These are phyloP conservation scores for Aphaenogaster ashmeadi DNA, from an alignment of 1,140 invertebrate genomes.

Conservation along the genomic window DNA sequence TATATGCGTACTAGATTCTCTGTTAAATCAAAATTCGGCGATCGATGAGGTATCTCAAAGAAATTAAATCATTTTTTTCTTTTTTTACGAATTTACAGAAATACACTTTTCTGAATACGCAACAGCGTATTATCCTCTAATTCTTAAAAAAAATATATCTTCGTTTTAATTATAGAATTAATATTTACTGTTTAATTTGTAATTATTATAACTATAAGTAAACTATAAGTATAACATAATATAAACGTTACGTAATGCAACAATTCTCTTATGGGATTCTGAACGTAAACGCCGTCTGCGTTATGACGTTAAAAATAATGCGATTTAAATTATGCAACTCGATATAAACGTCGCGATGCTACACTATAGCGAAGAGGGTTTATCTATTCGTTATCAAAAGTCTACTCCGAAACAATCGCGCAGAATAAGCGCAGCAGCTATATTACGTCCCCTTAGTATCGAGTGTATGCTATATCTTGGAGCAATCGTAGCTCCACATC, in stretches of 20 bases:
- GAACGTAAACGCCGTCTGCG: neutral
- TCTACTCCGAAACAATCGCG: conserved; percentile 28
- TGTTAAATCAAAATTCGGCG: neutral
- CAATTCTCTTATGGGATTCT: neutral
- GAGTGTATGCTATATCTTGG: conserved; percentile 23
- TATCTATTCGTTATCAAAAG: conserved; percentile 31
- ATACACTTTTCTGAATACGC: neutral
- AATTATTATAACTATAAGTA: neutral
- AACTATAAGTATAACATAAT: neutral
- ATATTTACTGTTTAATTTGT: neutral
- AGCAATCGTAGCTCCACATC: conserved; percentile 40
- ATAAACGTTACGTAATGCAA: conserved; percentile 1
- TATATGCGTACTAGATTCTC: neutral
- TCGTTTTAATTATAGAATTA: neutral
- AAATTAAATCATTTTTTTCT: neutral
- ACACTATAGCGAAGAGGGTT: neutral
- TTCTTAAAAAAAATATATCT: neutral
- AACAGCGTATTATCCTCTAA: neutral
- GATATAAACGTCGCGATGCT: neutral
- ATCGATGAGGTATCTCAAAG: neutral
- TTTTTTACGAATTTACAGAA: neutral
- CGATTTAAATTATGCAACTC: conserved; percentile 9
- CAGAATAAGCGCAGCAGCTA: neutral
- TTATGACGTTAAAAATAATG: neutral
- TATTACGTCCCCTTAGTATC: conserved; percentile 33